Base-by-base conservation (phyloP, 2,888 invertebrate species). In the Onchidella celtica region DNA sequence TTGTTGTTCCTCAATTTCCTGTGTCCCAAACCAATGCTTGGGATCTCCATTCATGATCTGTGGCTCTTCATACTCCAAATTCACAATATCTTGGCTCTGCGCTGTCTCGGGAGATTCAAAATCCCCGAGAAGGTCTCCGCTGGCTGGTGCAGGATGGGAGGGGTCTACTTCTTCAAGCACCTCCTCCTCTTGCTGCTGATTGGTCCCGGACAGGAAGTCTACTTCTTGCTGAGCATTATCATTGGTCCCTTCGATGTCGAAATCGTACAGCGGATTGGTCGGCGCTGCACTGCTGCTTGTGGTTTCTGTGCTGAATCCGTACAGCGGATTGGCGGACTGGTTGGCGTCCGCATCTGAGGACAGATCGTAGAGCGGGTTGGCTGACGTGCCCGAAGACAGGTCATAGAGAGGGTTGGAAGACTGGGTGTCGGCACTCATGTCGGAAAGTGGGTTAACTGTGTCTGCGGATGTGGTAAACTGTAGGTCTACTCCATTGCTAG, bases 361-460 rank as follows among this genome's bases (percentile, higher is more conserved):
- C 27, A 88, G 84, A 27, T 78, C 78, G 55, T 78, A 78, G 27
- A 78, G 61, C 3, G 69, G 78, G 76, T 76, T 76, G 55, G 55
- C 47, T 29, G 69, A 36, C 69, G n/a, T 66, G 55, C n/a, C n/a
- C 6, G 68, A 72, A 27, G 55, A 72, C 34, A 38, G 47, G 77
- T 88, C 89, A 66, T 88, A 83, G 61, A 83, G 84, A 11, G 82
- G 84, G 70, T 84, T 84, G 74, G 82, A 55, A 4, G 84, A 79
- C 38, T 69, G 69, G 3, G 68, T 32, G 36, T 69, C 40, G 14
- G 21, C 29, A 6, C 47, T 24, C 72, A 72, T 55, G 63, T 74
- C 40, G 63, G 61, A 74, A 6, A 66, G 24, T 4, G 66, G 76
- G 29, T 76, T 76, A 0, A 38, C 27, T 72, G 69, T 38, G 36